Conservation (phyloP, 2,797 vertebrate genomes). For the Acestrorhynchus altus region DNA sequence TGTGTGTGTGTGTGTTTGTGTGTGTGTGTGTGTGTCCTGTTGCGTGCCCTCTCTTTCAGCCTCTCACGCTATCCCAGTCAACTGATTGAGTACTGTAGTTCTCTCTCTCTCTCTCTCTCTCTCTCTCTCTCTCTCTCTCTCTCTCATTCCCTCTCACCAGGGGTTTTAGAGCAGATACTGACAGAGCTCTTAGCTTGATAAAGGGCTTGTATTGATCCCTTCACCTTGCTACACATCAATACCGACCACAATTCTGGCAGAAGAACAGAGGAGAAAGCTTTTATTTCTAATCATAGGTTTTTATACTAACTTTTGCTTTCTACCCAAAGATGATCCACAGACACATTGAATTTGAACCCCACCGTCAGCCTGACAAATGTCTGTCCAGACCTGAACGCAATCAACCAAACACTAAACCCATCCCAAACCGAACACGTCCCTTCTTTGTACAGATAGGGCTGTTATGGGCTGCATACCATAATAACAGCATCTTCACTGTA, state of each 20-base stretch:
- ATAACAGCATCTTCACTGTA: too few relatives aligned
- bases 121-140: slow-evolving; percentile 32
- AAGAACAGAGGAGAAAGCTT: slow-evolving; percentile 46
- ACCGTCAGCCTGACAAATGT: not conserved
- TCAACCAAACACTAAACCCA: too few relatives aligned
- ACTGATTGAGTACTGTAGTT: slow-evolving; percentile 48
- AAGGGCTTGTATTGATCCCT: slow-evolving; percentile 63
- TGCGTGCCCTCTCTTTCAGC: slow-evolving; percentile 59
- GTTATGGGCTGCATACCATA: too few relatives aligned
- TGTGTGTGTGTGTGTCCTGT: slow-evolving; percentile 51
- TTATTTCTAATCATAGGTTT: slow-evolving; percentile 46
- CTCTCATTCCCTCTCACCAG: slow-evolving; percentile 54
- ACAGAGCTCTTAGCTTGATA: slow-evolving; percentile 68
- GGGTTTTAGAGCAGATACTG: slow-evolving; percentile 56
- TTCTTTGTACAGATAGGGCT: too few relatives aligned
- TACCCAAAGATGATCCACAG: not conserved
- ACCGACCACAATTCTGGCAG: slow-evolving; percentile 52
- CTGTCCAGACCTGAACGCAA: too few relatives aligned
- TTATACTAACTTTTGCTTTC: not conserved
- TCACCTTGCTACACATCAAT: slow-evolving; percentile 57
- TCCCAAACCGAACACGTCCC: too few relatives aligned
- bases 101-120: slow-evolving; percentile 32
- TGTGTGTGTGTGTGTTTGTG: slow-evolving; percentile 33
- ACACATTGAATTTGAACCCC: not conserved
- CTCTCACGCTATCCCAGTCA: slow-evolving; percentile 68